Base-by-base conservation (phyloP, 1,140 invertebrate species). In the Conus betulinus region DNA sequence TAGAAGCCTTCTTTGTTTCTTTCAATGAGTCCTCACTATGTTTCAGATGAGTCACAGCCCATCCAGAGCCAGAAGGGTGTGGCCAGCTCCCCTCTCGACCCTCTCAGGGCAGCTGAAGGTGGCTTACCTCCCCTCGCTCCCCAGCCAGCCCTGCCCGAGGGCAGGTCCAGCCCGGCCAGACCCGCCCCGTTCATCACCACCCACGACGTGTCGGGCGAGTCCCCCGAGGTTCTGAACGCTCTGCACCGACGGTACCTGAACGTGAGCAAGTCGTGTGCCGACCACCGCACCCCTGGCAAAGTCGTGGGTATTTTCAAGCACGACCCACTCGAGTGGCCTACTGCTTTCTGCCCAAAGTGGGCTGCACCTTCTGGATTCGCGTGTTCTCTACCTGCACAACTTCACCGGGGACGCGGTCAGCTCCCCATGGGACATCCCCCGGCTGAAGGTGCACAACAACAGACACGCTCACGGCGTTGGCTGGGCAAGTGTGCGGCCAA, bases 271-370 rank as follows among this genome's bases (percentile, higher is more conserved):
- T 11, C 25, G 7, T 78, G 76, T 7, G 25, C 25, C 3, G 5
- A 17, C 4, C 76, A 78, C 25, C 83, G 27, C 17, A 25, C 17
- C 5, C 83, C 13, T 17, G 55, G 83, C 25, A 7, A n/a, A 3
- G 20, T 84, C n/a, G 0, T 17, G 3, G 84, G 84, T 0, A 20
- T 85, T 20, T 85, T 85, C 63, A 85, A 63, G 7, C 84, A 85
- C 63, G 84, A 67, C 20, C 63, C 84, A 76, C 84, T 3, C 63
- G 67, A 10, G 67, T 87, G 15, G 86, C 86, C 23, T 87, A 87
- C 27, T 87, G 86, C 86, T 87, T 81, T 27, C 17, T 87, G 51
- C 86, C 86, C 52, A 87, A 87, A 57, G 74, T 20, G n/a, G 86
- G 86, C 8, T 87, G 86, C 60, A 87, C 86, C 15, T 81, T 82